Evolutionary conservation across 2,797 vertebrate genomes (phyloP), one percentile per base, ranked within the genome.

Genomic region (Echiichthys vipera): DNA sequence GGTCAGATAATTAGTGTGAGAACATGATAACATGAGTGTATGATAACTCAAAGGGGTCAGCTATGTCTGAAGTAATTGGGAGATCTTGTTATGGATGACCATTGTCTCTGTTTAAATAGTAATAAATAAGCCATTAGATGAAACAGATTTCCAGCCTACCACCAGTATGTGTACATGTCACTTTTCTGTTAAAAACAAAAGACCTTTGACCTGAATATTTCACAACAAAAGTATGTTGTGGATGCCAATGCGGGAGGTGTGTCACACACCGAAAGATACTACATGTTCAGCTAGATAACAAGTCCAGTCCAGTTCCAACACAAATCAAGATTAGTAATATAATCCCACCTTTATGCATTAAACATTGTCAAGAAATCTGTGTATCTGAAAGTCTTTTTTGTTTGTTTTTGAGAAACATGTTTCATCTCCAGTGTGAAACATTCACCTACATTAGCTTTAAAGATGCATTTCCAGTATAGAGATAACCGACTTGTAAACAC

Each of bases 1-100:
- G 53, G 51, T 67, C 62, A 42, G 73, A 47, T 79, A 82, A 57
- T 77, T 75, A 75, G 30, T 14, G 42, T 39, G 37, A 77, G 64
- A 42, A 42, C 3, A 17, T 62, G 80, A 88, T 65, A 88, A 65
- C 65, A 55, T 46, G 2, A 24, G 5, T 18, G 37, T 67, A 43
- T 46, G 77, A 86, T 81, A 81, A 77, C 64, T 32, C 11, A 25
- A 20, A n/a, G 25, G 39, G 27, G 40, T 77, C 56, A 77, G 4
- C 13, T n/a, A 1, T 36, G 17, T 68, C 29, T 12, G 18, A 2
- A 27, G 40, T 37, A 40, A 76, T 62, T 30, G 43, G 37, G 5
- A 45, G 18, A 29, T 42, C 12, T 42, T 47, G 5, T 22, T 13
- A 22, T 51, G 8, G 18, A 71, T 20, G 2, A 7, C 18, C 5